These are phyloP conservation scores for Sthenelais limicola DNA, from an alignment of 2,888 invertebrate genomes.

Conservation along the genomic window DNA sequence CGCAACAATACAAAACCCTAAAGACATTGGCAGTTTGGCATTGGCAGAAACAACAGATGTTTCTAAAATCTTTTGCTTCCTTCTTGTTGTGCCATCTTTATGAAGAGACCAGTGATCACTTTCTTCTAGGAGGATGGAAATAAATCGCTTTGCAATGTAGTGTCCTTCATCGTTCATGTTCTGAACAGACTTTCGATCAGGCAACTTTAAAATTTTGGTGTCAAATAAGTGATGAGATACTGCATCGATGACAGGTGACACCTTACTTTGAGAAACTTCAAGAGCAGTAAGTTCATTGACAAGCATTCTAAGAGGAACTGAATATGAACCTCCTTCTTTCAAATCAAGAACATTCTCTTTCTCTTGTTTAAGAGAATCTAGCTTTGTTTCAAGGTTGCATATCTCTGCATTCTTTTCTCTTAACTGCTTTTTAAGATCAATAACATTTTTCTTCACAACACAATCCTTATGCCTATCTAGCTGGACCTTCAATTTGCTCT, in stretches of 20 bases:
- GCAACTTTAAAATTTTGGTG: neutral
- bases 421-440: neutral
- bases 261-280: constrained; percentile 8
- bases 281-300: constrained; percentile 19
- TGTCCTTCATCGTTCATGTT: constrained; percentile 29
- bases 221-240: constrained; percentile 1
- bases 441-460: neutral
- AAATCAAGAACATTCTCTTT: constrained; percentile 1
- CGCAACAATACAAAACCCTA: constrained; percentile 16
- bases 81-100: constrained; percentile 12
- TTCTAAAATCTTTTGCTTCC: constrained; percentile 18
- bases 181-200: constrained; percentile 25
- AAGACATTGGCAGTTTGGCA: neutral
- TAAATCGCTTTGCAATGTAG: constrained; percentile 5
- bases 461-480: neutral
- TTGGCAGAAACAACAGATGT: neutral
- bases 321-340: neutral
- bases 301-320: neutral
- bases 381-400: neutral
- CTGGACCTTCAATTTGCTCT: constrained; percentile 5
- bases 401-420: constrained; percentile 4
- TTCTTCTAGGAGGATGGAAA: neutral
- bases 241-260: neutral
- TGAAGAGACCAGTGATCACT: constrained; percentile 3
- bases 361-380: neutral